Percentiles rank a stretch among this genome's conserved stretches.
These are phyloP conservation scores for Heliothis virescens DNA, from an alignment of 1,140 invertebrate genomes.

Conservation along the genomic window DNA sequence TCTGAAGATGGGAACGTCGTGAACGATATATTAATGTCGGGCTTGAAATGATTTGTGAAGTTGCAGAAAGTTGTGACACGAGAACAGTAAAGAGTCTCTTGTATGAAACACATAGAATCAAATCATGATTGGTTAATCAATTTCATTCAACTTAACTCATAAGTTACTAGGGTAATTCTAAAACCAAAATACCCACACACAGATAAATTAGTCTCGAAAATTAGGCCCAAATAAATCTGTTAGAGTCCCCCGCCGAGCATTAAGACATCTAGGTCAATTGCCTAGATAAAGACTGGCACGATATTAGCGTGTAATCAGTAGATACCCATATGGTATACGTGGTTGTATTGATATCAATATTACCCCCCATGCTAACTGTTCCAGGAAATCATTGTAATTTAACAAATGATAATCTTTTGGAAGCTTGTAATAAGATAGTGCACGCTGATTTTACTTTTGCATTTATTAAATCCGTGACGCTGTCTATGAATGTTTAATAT, in stretches of 20 bases:
- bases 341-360: not conserved
- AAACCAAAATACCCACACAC: conserved; percentile 28
- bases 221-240: conserved; percentile 25
- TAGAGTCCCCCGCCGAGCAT: conserved; percentile 3
- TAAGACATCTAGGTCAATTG: conserved; percentile 41
- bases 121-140: not conserved
- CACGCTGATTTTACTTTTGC: conserved; percentile 1
- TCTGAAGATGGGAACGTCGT: not conserved
- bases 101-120: not conserved
- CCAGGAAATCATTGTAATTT: conserved; percentile 28
- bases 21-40: not conserved
- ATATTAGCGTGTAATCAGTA: conserved; percentile 41
- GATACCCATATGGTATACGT: not conserved
- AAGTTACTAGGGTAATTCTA: not conserved
- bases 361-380: conserved; percentile 14
- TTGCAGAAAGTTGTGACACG: not conserved
- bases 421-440: not conserved
- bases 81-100: not conserved
- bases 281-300: conserved; percentile 34
- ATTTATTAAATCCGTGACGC: conserved; percentile 9
- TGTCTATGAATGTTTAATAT: not conserved
- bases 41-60: not conserved
- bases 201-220: conserved; percentile 17
- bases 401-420: not conserved
- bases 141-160: not conserved